Evolutionary conservation across 1,140 invertebrate species (phyloP).

Genomic region (Cephus cinctus): DNA sequence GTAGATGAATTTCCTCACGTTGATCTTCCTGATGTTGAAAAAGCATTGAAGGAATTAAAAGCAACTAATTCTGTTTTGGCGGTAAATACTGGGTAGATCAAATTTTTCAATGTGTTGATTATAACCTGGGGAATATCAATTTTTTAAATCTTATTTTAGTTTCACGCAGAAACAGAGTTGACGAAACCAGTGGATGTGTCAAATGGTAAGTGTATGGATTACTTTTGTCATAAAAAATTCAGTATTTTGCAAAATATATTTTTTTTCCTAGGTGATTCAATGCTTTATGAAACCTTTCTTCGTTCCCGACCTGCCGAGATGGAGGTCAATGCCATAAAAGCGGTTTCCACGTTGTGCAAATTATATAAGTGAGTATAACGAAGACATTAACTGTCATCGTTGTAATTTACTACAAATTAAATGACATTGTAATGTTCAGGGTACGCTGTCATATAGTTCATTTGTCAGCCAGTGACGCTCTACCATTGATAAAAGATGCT

Average conservation of each 20-base stretch:
- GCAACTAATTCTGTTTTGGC: conserved; percentile 60
- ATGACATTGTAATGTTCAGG: conserved; percentile 41
- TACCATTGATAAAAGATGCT: conserved; percentile 52
- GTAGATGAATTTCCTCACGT: conserved; percentile 68
- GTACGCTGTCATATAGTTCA: conserved; percentile 71
- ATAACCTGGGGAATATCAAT: not conserved
- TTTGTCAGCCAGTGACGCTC: conserved; percentile 64
- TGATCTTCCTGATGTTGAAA: conserved; percentile 56
- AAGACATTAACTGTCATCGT: not conserved
- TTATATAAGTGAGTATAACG: conserved; percentile 57
- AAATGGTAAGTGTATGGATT: too few relatives aligned
- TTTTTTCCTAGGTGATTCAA: conserved; percentile 46
- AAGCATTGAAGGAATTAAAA: conserved; percentile 58
- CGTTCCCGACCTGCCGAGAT: conserved; percentile 64
- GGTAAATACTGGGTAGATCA: conserved; percentile 58
- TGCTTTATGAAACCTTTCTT: conserved; percentile 65
- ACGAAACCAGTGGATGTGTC: too few relatives aligned
- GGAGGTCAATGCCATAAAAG: conserved; percentile 66
- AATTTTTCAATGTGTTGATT: conserved; percentile 1
- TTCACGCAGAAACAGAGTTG: too few relatives aligned
- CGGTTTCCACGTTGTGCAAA: conserved; percentile 59
- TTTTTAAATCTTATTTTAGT: too few relatives aligned
- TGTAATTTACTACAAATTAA: conserved; percentile 10
- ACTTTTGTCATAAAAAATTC: too few relatives aligned
- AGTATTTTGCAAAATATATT: conserved; percentile 4